Evolutionary conservation across 1,140 invertebrate species (phyloP), one percentile per base, ranked within the genome.

Genomic region (Macrobrachium rosenbergii): DNA sequence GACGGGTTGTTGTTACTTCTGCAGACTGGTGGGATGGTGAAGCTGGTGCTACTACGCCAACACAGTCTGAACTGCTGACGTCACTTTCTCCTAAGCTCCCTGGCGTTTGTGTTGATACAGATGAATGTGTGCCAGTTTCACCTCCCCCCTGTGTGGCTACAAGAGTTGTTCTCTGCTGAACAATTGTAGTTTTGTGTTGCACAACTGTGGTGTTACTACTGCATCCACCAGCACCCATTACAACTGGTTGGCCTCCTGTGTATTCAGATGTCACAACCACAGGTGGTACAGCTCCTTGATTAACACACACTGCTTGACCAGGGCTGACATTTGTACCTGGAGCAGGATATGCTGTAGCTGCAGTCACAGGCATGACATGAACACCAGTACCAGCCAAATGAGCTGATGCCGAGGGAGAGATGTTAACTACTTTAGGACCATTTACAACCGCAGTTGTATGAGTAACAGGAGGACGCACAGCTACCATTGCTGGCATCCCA

Each of bases 11-110:
- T 69, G 89, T 89, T 21, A 89, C 80, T 52, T 89, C 89, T 23
- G 89, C 89, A 83, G 87, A 88, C 87, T 89, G 89, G 78, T 89
- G 89, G n/a, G 89, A 89, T 8, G 89, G 89, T 14, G 89, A 89
- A 23, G 83, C 43, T 16, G 86, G 89, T 14, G 77, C 58, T 67
- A 64, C 69, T 21, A 63, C 58, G 16, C 76, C 82, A 64, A 88
- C 87, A 84, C 87, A 88, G 62, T 88, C 89, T 67, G 89, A 88
- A 69, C 89, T 89, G 76, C 82, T 89, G 37, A 89, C 89, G 76
- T 89, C 89, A 89, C 86, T 88, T 72, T 89, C 82, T 83, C 89
- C 83, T 64, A 84, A 62, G 37, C 85, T 82, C 23, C 83, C 82
- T 43, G 89, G 79, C 12, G 89, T 89, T 82, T 89, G 89, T 17